Conservation (phyloP, 2,888 invertebrate genomes). For the Macrosiphum euphorbiae region DNA sequence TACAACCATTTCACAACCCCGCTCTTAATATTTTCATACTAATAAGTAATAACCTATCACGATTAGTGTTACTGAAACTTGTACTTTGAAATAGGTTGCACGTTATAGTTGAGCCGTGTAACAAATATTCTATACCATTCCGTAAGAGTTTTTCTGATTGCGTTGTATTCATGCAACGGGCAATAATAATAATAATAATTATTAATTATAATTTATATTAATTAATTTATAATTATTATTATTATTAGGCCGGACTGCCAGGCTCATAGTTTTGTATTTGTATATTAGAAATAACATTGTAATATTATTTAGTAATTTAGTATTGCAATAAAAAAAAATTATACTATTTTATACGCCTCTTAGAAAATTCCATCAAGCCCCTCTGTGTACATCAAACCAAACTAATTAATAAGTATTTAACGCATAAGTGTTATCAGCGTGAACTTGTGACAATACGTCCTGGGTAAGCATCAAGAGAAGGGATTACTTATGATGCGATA, state of each 20-base stretch:
- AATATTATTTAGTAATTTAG: background rate
- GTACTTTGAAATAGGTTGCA: background rate
- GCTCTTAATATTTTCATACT: background rate
- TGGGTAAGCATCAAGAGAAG: background rate
- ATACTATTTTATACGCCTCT: background rate
- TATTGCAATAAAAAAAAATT: background rate
- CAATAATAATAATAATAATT: too few species aligned
- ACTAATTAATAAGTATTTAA: background rate
- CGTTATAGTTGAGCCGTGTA: background rate
- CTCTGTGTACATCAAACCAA: background rate
- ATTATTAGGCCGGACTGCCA: background rate
- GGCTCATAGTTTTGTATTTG: background rate
- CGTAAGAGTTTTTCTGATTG: background rate
- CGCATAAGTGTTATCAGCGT: background rate
- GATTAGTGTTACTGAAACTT: background rate
- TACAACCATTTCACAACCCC: background rate
- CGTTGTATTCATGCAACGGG: background rate
- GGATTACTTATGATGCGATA: background rate
- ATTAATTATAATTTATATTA: too few species aligned
- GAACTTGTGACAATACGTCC: background rate
- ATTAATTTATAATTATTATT: too few species aligned
- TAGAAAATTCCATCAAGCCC: background rate
- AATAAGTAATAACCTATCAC: background rate
- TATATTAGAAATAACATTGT: background rate
- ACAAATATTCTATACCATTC: background rate